Conservation (phyloP, 1,140 invertebrate genomes). For the Metopolophium dirhodum region DNA sequence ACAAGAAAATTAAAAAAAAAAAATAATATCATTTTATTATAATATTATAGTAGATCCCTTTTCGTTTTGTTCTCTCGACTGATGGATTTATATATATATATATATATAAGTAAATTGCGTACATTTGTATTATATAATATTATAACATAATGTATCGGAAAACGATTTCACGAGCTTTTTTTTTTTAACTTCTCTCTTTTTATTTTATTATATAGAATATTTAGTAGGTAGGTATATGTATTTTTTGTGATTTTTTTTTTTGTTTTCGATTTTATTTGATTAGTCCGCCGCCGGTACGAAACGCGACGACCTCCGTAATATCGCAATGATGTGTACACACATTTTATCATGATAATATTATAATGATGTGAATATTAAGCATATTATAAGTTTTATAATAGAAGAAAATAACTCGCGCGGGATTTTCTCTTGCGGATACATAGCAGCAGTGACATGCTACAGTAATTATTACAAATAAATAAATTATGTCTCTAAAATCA, state of each 20-base stretch:
- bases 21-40: not conserved
- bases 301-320: not conserved
- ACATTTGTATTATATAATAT: not conserved
- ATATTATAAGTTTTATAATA: not conserved
- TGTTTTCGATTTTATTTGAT: not conserved
- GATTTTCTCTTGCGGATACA: not conserved
- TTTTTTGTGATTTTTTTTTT: constrained; percentile 10
- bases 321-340: not conserved
- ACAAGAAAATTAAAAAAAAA: not conserved
- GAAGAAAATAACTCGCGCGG: not conserved
- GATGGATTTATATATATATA: constrained; percentile 11
- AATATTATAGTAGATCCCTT: not conserved
- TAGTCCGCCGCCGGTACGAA: not conserved
- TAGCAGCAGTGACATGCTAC: not conserved
- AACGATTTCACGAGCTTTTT: not conserved
- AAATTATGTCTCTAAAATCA: not conserved
- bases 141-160: not conserved
- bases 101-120: not conserved
- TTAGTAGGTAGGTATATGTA: not conserved
- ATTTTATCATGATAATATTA: not conserved
- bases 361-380: not conserved
- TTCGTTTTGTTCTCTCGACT: constrained; percentile 32
- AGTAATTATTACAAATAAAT: not conserved
- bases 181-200: not conserved
- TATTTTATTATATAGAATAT: not conserved